Evolutionary conservation across 2,797 vertebrate genomes (phyloP).

Genomic region (Carduelis carduelis): DNA sequence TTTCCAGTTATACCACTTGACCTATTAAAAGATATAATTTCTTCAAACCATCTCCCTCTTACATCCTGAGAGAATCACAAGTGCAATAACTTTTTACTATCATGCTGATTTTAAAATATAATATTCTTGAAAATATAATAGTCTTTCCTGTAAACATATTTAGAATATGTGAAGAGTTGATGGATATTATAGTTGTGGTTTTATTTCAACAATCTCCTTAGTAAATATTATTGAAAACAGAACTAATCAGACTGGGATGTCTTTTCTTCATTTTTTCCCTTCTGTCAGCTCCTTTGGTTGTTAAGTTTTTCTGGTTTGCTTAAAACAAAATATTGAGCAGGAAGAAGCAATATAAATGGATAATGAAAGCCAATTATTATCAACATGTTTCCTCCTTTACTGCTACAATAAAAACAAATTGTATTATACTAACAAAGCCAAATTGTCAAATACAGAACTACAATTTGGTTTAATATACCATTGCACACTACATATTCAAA

Average conservation of each 20-base stretch:
- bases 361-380: conserved; percentile 48
- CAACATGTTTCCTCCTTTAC: conserved; percentile 18
- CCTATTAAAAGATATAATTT: background rate
- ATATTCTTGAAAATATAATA: background rate
- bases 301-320: background rate
- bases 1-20: background rate
- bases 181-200: background rate
- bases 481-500: background rate
- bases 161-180: background rate
- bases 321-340: conserved; percentile 9
- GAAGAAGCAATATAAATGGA: conserved; percentile 22
- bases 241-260: background rate
- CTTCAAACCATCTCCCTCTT: background rate
- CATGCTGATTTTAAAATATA: background rate
- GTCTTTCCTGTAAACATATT: background rate
- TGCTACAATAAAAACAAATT: conserved; percentile 50
- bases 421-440: conserved; percentile 28
- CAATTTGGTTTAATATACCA: conserved; percentile 26
- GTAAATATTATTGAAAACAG: background rate
- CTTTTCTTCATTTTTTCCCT: background rate
- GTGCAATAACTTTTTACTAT: background rate
- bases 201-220: background rate
- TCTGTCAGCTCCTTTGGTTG: background rate
- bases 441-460: conserved; percentile 43
- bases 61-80: background rate